Evolutionary conservation across 2,888 invertebrate genomes (phyloP).

Genomic region (Watsonalla binaria): DNA sequence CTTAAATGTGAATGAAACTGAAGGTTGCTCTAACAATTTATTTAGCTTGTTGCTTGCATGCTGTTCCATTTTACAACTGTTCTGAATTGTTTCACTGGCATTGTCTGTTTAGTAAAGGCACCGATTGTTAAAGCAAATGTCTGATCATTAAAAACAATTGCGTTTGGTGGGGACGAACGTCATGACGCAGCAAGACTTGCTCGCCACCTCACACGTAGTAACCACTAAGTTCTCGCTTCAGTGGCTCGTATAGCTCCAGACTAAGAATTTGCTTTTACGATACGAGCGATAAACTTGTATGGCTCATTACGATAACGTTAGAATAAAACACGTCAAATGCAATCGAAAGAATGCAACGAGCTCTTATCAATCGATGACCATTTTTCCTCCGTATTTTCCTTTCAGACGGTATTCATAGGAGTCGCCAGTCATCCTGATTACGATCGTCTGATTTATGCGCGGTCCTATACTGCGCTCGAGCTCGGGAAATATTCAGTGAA

Average conservation of each 20-base stretch:
- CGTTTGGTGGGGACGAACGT: slow-evolving; percentile 13
- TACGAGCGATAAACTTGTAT: slow-evolving; percentile 58
- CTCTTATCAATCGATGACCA: slow-evolving; percentile 23
- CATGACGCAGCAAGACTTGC: slow-evolving; percentile 19
- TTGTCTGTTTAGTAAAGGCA: background rate
- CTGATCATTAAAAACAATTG: slow-evolving; percentile 18
- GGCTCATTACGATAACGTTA: slow-evolving; percentile 63
- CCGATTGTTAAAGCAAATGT: slow-evolving; percentile 3
- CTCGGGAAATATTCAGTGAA: slow-evolving; percentile 46
- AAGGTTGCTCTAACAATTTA: background rate
- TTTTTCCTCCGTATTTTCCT: slow-evolving; percentile 30
- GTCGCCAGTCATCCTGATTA: slow-evolving; percentile 35
- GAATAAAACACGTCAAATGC: slow-evolving; percentile 53
- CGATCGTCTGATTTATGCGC: slow-evolving; percentile 48
- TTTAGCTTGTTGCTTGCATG: background rate
- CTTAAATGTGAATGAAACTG: slow-evolving; percentile 2
- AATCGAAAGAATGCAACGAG: slow-evolving; percentile 47
- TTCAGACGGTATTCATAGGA: slow-evolving; percentile 43
- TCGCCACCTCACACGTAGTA: slow-evolving; percentile 26
- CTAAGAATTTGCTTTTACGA: slow-evolving; percentile 57
- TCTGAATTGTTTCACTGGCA: background rate
- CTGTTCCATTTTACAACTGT: background rate
- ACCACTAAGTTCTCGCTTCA: slow-evolving; percentile 35
- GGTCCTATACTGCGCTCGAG: slow-evolving; percentile 30
- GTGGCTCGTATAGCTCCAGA: slow-evolving; percentile 28